These are phyloP conservation scores for Nothoprocta pentlandii DNA, from an alignment of 2,113 vertebrate genomes.

Conservation along the genomic window DNA sequence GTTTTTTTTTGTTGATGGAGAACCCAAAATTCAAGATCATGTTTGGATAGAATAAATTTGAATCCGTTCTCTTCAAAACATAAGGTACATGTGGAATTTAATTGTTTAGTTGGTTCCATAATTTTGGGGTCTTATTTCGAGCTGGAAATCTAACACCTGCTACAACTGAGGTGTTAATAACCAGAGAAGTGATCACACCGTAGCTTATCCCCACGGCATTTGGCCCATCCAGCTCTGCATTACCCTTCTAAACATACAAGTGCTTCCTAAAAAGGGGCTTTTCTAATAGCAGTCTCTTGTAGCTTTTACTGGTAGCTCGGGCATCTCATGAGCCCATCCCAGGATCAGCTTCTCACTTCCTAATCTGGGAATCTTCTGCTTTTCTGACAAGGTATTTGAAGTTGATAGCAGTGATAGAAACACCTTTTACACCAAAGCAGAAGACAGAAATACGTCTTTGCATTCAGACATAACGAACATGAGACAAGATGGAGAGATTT, in stretches of 20 bases:
- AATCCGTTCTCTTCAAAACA: not conserved
- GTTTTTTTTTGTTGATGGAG: not conserved
- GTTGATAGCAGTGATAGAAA: not conserved
- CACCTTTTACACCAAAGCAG: slow-evolving; percentile 12
- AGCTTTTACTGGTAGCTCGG: not conserved
- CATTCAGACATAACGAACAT: slow-evolving; percentile 27
- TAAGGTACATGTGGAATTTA: not conserved
- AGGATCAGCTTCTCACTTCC: not conserved
- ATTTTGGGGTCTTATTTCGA: not conserved
- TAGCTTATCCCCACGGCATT: not conserved
- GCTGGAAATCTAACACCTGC: not conserved
- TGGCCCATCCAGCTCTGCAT: not conserved
- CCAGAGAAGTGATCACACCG: not conserved
- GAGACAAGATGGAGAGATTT: slow-evolving; percentile 45
- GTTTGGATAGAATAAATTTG: not conserved
- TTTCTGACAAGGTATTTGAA: slow-evolving; percentile 34
- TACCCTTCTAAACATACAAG: not conserved
- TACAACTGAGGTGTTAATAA: not conserved
- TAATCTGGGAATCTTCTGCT: slow-evolving; percentile 27
- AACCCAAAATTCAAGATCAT: not conserved
- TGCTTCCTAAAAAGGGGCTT: not conserved
- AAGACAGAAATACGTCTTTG: slow-evolving; percentile 42
- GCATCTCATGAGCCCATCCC: not conserved
- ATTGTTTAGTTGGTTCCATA: not conserved
- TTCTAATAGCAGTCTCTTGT: not conserved